Evolutionary conservation across 1,140 invertebrate species (phyloP), one percentile per base, ranked within the genome.

Genomic region (Drosophila rufa): DNA sequence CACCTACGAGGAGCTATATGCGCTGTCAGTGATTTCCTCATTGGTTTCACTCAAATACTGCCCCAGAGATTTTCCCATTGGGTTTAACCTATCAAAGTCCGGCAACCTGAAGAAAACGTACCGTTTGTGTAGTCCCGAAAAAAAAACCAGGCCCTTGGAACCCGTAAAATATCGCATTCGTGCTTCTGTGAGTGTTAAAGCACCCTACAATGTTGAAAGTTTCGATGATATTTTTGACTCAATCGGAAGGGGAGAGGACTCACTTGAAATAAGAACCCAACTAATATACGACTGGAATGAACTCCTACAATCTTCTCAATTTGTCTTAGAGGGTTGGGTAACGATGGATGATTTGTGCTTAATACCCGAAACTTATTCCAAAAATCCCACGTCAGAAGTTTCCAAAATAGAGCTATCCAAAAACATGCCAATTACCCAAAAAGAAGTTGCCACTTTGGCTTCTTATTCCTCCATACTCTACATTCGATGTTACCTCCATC

Each of bases 1-100:
- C 3, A 45, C 27, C 2, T 11, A 1, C 3, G 62, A 61, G 36
- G 62, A 66, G 40, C 40, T n/a, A 12, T 3, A 36, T 7, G 40
- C 62, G 0, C 12, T 66, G 12, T n/a, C 40, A 4, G 5, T 43
- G 11, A 62, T 62, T 22, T 4, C 0, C 12, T 36, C 15, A 2
- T 11, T 66, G 12, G 7, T 6, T 15, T 62, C 57, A 2, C 7
- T 66, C 12, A 66, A 62, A 33, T 62, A 8, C 19, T 66, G 62
- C 7, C n/a, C 57, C 7, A 15, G n/a, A 17, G 59, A 27, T 57
- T 2, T 25, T 7, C 55, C 11, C 42, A 12, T 2, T 25, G 11
- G 11, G 9, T 27, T 36, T 11, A 36, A 3, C 9, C 12, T n/a
- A 38, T 22, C 38, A 27, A 14, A 36, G 33, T 36, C 33, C 33